Evolutionary conservation across 1,140 invertebrate species (phyloP), one percentile per base, ranked within the genome.

Genomic region (Wiebesia pumilae): DNA sequence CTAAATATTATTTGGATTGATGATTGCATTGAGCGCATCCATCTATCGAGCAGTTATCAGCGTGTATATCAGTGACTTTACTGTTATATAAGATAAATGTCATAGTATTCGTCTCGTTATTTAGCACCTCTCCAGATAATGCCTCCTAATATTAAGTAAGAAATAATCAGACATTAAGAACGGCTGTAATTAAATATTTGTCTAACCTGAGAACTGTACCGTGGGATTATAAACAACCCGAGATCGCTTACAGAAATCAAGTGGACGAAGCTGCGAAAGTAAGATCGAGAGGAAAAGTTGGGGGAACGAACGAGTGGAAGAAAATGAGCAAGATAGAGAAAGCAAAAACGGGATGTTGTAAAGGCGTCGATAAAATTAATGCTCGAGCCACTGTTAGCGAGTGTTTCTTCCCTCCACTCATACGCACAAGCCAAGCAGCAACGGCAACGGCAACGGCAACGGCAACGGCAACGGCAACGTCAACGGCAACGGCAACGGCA

Each of bases 301-400:
- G 81, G 62, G 54, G n/a, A 47, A 27, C 35, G 40, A 30, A n/a
- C 3, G 62, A 35, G 30, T 19, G 62, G 30, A 33, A 69, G 83
- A 24, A 33, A 62, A 80, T 12, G 43, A 71, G 19, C 7, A 82
- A 82, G 81, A 71, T 0, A 71, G 78, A 58, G 78, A 54, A 19
- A 38, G 51, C 4, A 19, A 30, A 35, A 30, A 33, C 47, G 75
- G 77, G 19, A 40, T 30, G 79, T 75, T 58, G 73, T 82, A 86
- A 83, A 82, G 78, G 58, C 27, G 2, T 33, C 80, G 85, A 82
- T 86, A 86, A 86, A 86, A 86, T 86, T 86, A 86, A 86, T 86
- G 85, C 69, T 69, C n/a, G 40, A 47, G 35, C 38, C 27, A 16
- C 21, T 43, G 80, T 35, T 6, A 38, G 38, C 43, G 78, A 65